Conservation (phyloP, 2,797 vertebrate genomes). For the Florisuga fusca region DNA sequence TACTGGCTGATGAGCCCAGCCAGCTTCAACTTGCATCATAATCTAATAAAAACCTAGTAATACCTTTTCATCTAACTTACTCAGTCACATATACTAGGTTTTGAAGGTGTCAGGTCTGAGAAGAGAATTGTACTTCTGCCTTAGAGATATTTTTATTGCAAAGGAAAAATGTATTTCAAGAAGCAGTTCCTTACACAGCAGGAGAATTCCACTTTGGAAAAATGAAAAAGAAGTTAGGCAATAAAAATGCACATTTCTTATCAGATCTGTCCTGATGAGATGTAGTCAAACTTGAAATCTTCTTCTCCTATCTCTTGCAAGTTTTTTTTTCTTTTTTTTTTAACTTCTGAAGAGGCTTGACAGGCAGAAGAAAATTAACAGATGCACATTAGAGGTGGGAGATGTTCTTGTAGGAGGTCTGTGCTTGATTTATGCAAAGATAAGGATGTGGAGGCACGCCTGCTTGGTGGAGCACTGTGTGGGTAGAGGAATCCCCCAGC, state of each 20-base stretch:
- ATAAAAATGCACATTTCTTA: not conserved
- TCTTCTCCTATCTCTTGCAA: not conserved
- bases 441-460: not conserved
- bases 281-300: not conserved
- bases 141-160: not conserved
- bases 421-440: not conserved
- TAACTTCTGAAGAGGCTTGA: conserved; percentile 27
- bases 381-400: conserved; percentile 52
- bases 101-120: not conserved
- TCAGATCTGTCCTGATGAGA: not conserved
- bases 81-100: not conserved
- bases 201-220: not conserved
- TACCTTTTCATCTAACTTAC: conserved; percentile 11
- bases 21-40: conserved; percentile 12
- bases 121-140: not conserved
- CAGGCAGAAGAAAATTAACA: conserved; percentile 53
- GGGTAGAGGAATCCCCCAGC: not conserved
- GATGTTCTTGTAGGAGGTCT: conserved; percentile 55
- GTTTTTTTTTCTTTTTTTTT: not conserved
- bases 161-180: not conserved
- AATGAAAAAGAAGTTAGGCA: not conserved
- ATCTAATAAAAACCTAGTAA: conserved; percentile 41
- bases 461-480: not conserved
- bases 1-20: not conserved
- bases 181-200: not conserved